A percentile compares a stretch with the other conserved stretches of the same genome.
phyloP scores from a whole-genome alignment of 2,888 invertebrate species.

The Drosophila austrosaltans region DNA sequence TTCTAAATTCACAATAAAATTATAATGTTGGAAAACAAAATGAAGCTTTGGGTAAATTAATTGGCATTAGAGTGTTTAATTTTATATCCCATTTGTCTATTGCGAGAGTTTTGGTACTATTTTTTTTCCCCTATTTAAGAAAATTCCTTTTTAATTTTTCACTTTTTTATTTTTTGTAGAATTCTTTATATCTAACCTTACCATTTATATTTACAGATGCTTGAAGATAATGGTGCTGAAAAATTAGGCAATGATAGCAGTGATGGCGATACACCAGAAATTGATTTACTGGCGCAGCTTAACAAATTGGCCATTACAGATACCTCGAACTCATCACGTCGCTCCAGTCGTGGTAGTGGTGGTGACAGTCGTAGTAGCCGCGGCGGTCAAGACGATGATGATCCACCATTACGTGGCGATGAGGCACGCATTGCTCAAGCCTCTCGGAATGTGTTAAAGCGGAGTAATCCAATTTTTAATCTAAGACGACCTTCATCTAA shows the following conservation, averaged over 20 bases:
- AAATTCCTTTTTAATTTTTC: no score
- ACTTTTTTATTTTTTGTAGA: no score
- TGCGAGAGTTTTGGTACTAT: no score
- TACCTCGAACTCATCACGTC: conserved; percentile 24
- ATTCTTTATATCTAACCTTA: neutral
- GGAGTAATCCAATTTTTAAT: conserved; percentile 89
- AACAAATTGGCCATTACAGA: conserved; percentile 86
- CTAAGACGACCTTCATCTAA: conserved; percentile 86
- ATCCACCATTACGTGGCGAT: conserved; percentile 46
- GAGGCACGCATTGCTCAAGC: conserved; percentile 85
- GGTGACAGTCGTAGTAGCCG: conserved; percentile 17
- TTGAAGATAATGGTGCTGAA: conserved; percentile 83
- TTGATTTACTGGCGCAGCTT: conserved; percentile 87
- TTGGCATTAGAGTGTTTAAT: no score
- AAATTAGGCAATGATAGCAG: conserved; percentile 66
- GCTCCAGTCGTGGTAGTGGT: conserved; percentile 31
- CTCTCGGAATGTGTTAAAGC: conserved; percentile 86
- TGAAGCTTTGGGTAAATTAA: no score
- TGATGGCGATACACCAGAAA: conserved; percentile 83
- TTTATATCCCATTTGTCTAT: no score
- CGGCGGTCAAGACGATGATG: conserved; percentile 13
- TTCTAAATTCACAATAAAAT: no score
- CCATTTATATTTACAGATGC: conserved; percentile 82
- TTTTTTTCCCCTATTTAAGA: no score
- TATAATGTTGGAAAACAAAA: no score